Base-by-base conservation (phyloP, 2,888 invertebrate genomes). In the Eristalis intricaria region DNA sequence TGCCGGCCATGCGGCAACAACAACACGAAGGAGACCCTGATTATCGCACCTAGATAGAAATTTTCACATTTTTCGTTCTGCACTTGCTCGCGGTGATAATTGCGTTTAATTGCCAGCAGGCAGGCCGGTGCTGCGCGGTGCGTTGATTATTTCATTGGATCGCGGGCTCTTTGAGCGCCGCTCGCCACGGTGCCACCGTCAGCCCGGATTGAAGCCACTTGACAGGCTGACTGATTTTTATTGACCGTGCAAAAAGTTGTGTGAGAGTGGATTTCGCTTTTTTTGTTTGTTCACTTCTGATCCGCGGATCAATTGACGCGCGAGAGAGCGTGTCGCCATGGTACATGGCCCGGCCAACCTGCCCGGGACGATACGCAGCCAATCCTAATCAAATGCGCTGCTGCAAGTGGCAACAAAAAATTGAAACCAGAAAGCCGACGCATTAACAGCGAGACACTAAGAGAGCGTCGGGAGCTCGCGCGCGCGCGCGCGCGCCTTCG, bases 221-320 rank as follows among this genome's bases (percentile, higher is more conserved):
- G 87, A 87, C 87, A 84, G 84, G 58, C 87, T 87, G 87, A 87
- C 87, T 87, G 87, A 87, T 87, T 87, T 87, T 87, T 87, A 87
- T 87, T 87, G 87, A 87, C 76, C 87, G 87, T 84, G 75, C 79
- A 76, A 79, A 84, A 79, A 77, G 71, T 40, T 40, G 23, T 50
- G 63, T 60, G 56, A 19, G 50, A 70, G 60, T 13, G 23, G 13
- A 23, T 19, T 8, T 26, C 2, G 26, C 22, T 19, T 40, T 65
- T 77, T 66, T 32, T 35, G 32, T 56, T 58, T 87, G 23, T 19
- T 66, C 63, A 22, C 64, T 60, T 56, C 64, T 71, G 80, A 61
- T 68, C 40, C 81, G 68, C 50, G 32, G 81, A 70, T 78, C 73
- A 69, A 83, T 71, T 87, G 86, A 87, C 83, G 86, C 84, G 75